Base-by-base conservation (phyloP, 2,113 vertebrate genomes). In the Thunnus maccoyii region DNA sequence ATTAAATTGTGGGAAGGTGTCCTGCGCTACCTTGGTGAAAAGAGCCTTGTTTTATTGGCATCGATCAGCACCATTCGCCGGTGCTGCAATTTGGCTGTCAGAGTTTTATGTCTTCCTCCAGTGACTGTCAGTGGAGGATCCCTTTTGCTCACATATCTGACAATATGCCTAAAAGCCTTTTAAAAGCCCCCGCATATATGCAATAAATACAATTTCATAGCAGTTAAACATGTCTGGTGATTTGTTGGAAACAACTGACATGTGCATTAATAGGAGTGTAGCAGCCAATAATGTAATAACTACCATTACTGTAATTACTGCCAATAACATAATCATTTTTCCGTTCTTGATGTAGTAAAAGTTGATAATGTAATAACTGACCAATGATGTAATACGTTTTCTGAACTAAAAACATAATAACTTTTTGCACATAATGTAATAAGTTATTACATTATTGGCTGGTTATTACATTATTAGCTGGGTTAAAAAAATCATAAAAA, bases 1-100 rank as follows among this genome's bases (percentile, higher is more conserved):
- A 95, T 95, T 95, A 94, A 94, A 95, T 94, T 94, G 94, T 74
- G 66, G 88, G 84, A 93, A 94, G 94, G 92, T 94, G 92, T 93
- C 92, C 91, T 90, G 80, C 56, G 85, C 91, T 90, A 92, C 91
- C 91, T 92, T 92, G 91, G 87, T 69, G 75, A 88, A 86, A 88
- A 85, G 84, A 69, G 82, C 76, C 76, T 86, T 20, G 76, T 92
- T 92, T 93, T 92, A 94, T 94, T 92, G 86, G 80, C 90, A 92
- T 92, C 84, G 88, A 90, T 93, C 91, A 86, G 82, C 56, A 16
- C 83, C 66, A 71, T 78, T 83, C 64, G 51, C 75, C 75, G 0
- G 68, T 17, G 76, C 80, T 80, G 82, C 86, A 86, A 86, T 88
- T 91, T 86, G 52, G 57, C 82, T 90, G 83, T 87, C 82, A 55